Conservation (phyloP, 2,797 vertebrate species). For the Pangasius macronema region DNA sequence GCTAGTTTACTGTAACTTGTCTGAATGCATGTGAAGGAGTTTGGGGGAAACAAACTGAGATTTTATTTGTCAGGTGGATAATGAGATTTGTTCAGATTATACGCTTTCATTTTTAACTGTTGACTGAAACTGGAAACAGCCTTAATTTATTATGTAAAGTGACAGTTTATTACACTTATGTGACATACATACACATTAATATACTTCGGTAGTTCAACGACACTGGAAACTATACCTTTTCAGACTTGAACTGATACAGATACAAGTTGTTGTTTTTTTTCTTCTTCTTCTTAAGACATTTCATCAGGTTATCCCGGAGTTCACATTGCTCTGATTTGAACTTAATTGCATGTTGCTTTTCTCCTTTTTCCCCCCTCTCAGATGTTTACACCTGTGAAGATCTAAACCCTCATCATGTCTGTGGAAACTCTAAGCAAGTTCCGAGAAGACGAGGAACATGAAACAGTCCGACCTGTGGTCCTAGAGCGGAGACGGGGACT, state of each 20-base stretch:
- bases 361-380: conserved; percentile 42
- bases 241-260: too few species aligned
- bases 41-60: too few species aligned
- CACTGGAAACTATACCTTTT: too few species aligned
- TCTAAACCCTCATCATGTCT: conserved; percentile 63
- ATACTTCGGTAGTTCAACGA: too few species aligned
- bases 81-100: neutral
- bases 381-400: conserved; percentile 46
- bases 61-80: neutral
- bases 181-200: too few species aligned
- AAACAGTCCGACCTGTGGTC: too few species aligned
- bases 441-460: too few species aligned
- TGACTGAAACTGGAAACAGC: neutral
- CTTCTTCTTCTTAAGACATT: neutral
- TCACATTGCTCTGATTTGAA: neutral
- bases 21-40: neutral
- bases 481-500: too few species aligned
- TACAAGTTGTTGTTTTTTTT: too few species aligned
- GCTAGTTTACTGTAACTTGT: neutral
- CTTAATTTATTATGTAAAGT: neutral
- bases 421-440: conserved; percentile 50
- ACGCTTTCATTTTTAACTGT: neutral
- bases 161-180: too few species aligned
- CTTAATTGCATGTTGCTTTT: neutral
- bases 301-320: neutral